These are phyloP conservation scores for Cyphomyrmex costatus DNA, from an alignment of 1,140 invertebrate species.

Conservation along the genomic window DNA sequence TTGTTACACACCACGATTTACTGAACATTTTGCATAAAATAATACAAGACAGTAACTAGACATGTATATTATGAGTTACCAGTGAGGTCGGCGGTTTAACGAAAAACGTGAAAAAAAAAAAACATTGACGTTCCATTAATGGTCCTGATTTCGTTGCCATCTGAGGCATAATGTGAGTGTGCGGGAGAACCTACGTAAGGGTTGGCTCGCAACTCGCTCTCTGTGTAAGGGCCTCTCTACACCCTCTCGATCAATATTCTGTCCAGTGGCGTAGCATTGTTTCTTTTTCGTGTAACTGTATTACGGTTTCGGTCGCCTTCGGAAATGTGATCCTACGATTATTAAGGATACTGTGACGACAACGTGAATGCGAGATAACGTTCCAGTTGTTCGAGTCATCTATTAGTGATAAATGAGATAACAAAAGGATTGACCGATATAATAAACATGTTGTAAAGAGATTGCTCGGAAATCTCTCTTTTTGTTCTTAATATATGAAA, in stretches of 20 bases:
- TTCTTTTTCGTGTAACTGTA: conserved; percentile 64
- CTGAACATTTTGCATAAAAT: not conserved
- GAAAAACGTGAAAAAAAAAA: conserved; percentile 28
- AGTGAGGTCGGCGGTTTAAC: not conserved
- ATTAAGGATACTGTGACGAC: not conserved
- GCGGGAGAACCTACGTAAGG: conserved; percentile 71
- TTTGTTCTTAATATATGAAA: not conserved
- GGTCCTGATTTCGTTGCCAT: conserved; percentile 43
- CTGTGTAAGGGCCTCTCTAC: conserved; percentile 76
- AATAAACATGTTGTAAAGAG: not conserved
- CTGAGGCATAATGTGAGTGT: conserved; percentile 66
- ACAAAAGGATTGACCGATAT: not conserved
- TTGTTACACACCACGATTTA: not conserved
- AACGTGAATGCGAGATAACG: not conserved
- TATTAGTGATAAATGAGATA: not conserved
- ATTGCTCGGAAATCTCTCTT: not conserved
- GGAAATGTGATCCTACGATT: conserved; percentile 7
- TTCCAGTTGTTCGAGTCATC: not conserved
- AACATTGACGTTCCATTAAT: conserved; percentile 69
- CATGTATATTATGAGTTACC: not conserved
- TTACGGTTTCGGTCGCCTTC: not conserved
- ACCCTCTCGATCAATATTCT: conserved; percentile 81
- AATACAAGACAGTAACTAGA: not conserved
- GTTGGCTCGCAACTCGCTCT: conserved; percentile 70
- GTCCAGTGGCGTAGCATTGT: conserved; percentile 80